A percentile compares a stretch with the other conserved stretches of the same genome.
phyloP scores from a whole-genome alignment of 1,140 invertebrate genomes.

The Trachymyrmex septentrionalis region DNA sequence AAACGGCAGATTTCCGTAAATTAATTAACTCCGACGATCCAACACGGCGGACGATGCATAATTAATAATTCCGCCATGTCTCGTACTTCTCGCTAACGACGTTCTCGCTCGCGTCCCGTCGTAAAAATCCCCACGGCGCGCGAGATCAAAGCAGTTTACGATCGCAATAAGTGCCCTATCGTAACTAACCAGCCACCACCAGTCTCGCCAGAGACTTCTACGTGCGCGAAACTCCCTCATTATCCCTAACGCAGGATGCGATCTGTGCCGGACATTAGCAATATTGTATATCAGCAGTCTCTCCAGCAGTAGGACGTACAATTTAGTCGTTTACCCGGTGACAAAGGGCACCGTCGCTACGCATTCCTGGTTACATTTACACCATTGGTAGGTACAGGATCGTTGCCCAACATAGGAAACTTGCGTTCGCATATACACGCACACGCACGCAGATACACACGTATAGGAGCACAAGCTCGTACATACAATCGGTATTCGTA shows the following conservation, averaged over 20 bases:
- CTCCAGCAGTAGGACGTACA: slow-evolving; percentile 64
- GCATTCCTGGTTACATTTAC: slow-evolving; percentile 72
- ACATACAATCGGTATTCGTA: slow-evolving; percentile 66
- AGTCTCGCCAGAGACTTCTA: neutral
- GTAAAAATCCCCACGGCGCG: slow-evolving; percentile 44
- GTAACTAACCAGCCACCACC: slow-evolving; percentile 34
- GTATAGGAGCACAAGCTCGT: neutral
- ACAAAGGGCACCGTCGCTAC: slow-evolving; percentile 71
- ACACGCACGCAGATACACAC: neutral
- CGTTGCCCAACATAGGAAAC: slow-evolving; percentile 62
- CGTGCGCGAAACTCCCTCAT: slow-evolving; percentile 63
- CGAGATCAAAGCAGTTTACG: slow-evolving; percentile 53
- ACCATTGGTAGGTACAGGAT: slow-evolving; percentile 58
- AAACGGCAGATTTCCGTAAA: neutral
- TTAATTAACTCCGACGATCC: neutral
- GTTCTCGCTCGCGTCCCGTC: neutral
- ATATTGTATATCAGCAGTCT: slow-evolving; percentile 74
- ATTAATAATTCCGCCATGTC: slow-evolving; percentile 34
- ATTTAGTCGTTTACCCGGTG: slow-evolving; percentile 73
- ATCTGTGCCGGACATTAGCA: slow-evolving; percentile 71
- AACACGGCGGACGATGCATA: neutral
- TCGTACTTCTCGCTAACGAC: slow-evolving; percentile 28
- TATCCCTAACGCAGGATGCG: slow-evolving; percentile 56
- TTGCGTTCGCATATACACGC: neutral
- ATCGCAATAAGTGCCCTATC: slow-evolving; percentile 35